phyloP scores from a whole-genome alignment of 2,797 vertebrate genomes.

The Neomorphus geoffroyi region DNA sequence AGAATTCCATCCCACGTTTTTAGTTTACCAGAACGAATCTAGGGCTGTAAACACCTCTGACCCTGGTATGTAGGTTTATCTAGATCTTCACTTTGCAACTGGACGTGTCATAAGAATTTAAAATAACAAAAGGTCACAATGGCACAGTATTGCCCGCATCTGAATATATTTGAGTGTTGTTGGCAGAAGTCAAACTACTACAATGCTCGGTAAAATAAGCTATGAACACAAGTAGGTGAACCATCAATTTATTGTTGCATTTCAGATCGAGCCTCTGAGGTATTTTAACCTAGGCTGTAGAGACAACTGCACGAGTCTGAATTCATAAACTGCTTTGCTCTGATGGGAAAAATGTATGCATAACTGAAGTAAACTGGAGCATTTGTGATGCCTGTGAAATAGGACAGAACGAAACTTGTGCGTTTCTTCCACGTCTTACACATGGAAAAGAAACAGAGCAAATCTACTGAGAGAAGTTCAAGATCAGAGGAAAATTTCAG shows the following conservation, averaged over 20 bases:
- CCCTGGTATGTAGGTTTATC: background rate
- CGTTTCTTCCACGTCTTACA: background rate
- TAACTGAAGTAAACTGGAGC: background rate
- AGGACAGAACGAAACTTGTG: background rate
- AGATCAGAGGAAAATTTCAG: background rate
- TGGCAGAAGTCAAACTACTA: background rate
- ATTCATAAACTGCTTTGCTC: background rate
- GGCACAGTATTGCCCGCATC: background rate
- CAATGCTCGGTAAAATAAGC: background rate
- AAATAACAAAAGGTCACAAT: background rate
- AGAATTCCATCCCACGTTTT: background rate
- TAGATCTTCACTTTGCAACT: background rate
- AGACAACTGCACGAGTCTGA: background rate
- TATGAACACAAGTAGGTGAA: background rate
- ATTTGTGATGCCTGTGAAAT: background rate
- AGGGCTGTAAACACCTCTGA: background rate
- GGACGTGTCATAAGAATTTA: background rate
- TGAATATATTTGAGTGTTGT: background rate
- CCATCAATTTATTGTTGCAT: background rate
- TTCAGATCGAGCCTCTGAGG: background rate
- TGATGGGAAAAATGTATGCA: background rate
- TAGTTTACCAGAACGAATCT: background rate
- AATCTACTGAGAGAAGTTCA: background rate
- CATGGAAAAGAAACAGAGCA: background rate
- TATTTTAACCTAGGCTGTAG: background rate